Base-by-base conservation (phyloP, 2,797 vertebrate genomes). In the Ctenopoma multispine region DNA sequence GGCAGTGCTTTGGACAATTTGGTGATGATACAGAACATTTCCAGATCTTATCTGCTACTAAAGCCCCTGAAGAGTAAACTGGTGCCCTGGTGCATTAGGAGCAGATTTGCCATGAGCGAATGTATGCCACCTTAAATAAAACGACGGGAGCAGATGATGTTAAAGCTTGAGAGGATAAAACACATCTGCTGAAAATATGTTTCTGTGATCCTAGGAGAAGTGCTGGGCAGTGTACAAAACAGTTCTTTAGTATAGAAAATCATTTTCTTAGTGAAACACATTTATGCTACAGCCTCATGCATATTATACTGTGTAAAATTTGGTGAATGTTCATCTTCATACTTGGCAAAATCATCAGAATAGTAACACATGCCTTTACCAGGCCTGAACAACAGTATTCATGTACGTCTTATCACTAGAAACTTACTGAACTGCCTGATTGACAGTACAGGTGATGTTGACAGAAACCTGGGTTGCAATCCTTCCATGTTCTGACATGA, bases 101-200 rank as follows among this genome's bases (percentile, higher is more conserved):
- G 71, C 34, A 40, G 46, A 69, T 77, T 60, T 63, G 64, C 68
- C 59, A 29, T 40, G 54, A 70, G 61, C 29, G 5, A 55, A 62
- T 44, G 29, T 41, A 40, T 31, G 72, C 69, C 57, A 62, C 68
- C 54, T 79, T 59, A 65, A 72, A 69, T 80, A 68, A 69, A 53
- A 49, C 66, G 14, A 66, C 43, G 20, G 56, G 21, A 67, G 63
- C 36, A 73, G 63, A 79, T 63, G 44, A 71, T 69, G 20, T 69
- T 51, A 59, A 79, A 58, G 46, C 63, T 77, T 27, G 1, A 47
- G 65, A 72, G 71, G 67, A 72, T 82, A 71, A 51, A 34, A 64
- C 60, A 73, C 73, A 82, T 77, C 74, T 82, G 44, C 8, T 43
- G 29, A 67, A 65, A 73, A 67, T 53, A 63, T 70, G 80, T 50